Evolutionary conservation across 2,797 vertebrate species (phyloP).

Genomic region (Gymnoscopelus braueri): DNA sequence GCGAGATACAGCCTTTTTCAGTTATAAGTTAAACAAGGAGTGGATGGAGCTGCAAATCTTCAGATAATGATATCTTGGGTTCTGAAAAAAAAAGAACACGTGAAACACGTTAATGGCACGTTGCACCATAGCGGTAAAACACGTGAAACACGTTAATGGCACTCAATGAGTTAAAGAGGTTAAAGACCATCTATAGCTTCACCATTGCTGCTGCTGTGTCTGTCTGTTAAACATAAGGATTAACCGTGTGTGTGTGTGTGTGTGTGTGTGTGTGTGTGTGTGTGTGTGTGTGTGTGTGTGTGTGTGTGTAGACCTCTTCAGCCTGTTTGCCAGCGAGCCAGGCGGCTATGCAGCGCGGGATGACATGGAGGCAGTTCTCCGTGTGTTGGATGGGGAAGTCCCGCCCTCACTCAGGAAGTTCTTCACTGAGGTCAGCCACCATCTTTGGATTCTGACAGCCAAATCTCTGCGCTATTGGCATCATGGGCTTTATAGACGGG

Average conservation of each 20-base stretch:
- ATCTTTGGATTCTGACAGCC: neutral
- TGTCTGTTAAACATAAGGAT: constrained; percentile 54
- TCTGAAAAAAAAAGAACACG: too few species aligned
- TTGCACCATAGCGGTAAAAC: too few species aligned
- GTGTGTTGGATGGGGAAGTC: constrained; percentile 92
- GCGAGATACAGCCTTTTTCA: too few species aligned
- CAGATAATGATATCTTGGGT: too few species aligned
- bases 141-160: too few species aligned
- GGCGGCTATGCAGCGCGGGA: constrained; percentile 93
- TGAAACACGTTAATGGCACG: too few species aligned
- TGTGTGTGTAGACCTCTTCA: constrained; percentile 91
- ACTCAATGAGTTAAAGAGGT: too few species aligned
- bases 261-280: constrained; percentile 10
- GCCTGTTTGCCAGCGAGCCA: constrained; percentile 95
- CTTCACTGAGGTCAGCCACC: constrained; percentile 89
- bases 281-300: constrained; percentile 3
- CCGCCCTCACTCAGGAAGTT: constrained; percentile 92
- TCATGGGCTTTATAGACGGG: too few species aligned
- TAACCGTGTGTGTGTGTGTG: constrained; percentile 5
- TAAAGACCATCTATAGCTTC: constrained; percentile 25
- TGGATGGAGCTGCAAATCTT: too few species aligned
- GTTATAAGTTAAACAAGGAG: too few species aligned
- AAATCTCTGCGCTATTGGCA: too few species aligned
- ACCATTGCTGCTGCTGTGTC: constrained; percentile 13
- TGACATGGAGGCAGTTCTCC: constrained; percentile 95